A percentile compares a stretch with the other conserved stretches of the same genome.
Evolutionary conservation across 2,888 invertebrate species (phyloP).

Genomic region (Melipona bicolor): DNA sequence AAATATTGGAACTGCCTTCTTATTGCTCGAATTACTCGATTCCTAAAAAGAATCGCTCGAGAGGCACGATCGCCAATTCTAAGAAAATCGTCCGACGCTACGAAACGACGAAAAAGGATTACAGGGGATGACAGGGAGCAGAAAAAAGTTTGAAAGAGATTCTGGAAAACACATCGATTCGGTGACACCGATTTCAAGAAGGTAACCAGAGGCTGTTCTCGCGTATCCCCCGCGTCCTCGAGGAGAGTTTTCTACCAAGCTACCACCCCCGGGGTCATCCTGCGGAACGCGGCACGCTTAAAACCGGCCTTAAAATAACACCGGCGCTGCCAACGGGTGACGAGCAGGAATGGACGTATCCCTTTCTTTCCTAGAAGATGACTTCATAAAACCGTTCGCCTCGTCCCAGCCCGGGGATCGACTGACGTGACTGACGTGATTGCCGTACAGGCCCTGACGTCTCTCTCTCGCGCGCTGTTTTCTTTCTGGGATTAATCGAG

Average conservation of each 20-base stretch:
- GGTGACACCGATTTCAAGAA: constrained; percentile 74
- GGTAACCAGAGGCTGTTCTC: constrained; percentile 59
- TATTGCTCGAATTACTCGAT: too few relatives aligned
- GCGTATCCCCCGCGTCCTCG: constrained; percentile 43
- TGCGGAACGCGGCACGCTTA: constrained; percentile 63
- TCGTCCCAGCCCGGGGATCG: constrained; percentile 62
- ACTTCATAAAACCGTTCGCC: constrained; percentile 79
- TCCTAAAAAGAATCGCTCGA: background rate
- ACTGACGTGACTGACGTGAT: constrained; percentile 73
- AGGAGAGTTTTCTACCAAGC: constrained; percentile 67
- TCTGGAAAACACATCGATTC: constrained; percentile 40
- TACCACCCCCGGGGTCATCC: constrained; percentile 69
- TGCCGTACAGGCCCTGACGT: constrained; percentile 41
- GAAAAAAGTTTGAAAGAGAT: background rate
- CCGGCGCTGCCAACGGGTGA: constrained; percentile 68
- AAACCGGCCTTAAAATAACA: constrained; percentile 80
- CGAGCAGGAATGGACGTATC: constrained; percentile 73
- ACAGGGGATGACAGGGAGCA: background rate
- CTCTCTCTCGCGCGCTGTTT: constrained; percentile 47
- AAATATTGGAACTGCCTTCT: too few relatives aligned
- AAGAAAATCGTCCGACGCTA: background rate
- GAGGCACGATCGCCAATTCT: background rate
- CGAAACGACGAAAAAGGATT: background rate
- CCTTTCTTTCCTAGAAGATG: constrained; percentile 81
- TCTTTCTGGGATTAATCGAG: constrained; percentile 65